phyloP scores from a whole-genome alignment of 2,113 vertebrate genomes.

The Podarcis cretensis region DNA sequence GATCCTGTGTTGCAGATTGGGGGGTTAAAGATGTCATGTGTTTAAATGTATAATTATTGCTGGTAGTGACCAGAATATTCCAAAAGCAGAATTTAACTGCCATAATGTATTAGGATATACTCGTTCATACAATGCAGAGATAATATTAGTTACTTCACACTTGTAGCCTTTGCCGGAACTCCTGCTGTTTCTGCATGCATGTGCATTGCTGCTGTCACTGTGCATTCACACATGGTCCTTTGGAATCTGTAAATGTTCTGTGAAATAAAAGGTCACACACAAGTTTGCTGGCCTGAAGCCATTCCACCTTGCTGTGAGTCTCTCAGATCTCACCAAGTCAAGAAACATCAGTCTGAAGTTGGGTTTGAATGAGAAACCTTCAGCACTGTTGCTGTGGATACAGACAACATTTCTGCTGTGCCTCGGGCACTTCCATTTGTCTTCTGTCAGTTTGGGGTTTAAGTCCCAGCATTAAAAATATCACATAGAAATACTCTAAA shows the following conservation, averaged over 20 bases:
- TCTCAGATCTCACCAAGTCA: not conserved
- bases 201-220: not conserved
- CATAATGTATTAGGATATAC: not conserved
- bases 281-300: not conserved
- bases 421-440: not conserved
- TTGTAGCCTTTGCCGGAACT: not conserved
- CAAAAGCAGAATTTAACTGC: not conserved
- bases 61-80: not conserved
- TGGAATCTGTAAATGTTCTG: not conserved
- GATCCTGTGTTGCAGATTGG: not conserved
- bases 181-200: not conserved
- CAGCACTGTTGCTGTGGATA: not conserved
- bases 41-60: not conserved
- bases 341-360: not conserved
- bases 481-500: not conserved
- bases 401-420: not conserved
- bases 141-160: not conserved
- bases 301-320: not conserved
- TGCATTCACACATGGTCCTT: not conserved
- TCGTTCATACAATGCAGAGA: not conserved
- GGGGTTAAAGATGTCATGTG: not conserved
- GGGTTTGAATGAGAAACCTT: not conserved
- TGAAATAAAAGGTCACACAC: not conserved
- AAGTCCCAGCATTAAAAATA: not conserved
- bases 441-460: not conserved